Percentiles rank a stretch among this genome's conserved stretches.
These are phyloP conservation scores for Anoplolepis gracilipes DNA, from an alignment of 1,140 invertebrate genomes.

Conservation along the genomic window DNA sequence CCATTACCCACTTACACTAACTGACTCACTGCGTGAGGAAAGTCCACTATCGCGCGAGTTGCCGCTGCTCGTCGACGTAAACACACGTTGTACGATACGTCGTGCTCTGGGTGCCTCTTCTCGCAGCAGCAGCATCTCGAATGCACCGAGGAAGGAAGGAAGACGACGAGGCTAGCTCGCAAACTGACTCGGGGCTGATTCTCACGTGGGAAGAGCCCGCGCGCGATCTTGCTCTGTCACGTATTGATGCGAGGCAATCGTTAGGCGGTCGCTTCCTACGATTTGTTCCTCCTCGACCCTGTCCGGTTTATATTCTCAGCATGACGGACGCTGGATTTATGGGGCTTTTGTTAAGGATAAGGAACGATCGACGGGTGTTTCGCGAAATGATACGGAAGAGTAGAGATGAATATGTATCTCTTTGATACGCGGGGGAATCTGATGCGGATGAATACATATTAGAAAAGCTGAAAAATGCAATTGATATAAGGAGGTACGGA, in stretches of 20 bases:
- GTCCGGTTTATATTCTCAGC: neutral
- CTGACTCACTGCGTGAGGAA: neutral
- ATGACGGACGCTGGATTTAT: constrained; percentile 8
- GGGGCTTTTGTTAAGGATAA: constrained; percentile 12
- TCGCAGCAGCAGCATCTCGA: neutral
- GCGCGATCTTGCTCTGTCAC: constrained; percentile 34
- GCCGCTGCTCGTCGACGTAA: constrained; percentile 30
- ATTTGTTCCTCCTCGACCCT: constrained; percentile 34
- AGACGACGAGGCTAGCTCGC: constrained; percentile 37
- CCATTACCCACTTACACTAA: constrained; percentile 64
- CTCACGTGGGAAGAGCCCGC: constrained; percentile 50
- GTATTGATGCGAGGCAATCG: constrained; percentile 43
- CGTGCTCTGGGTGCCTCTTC: neutral
- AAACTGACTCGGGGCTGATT: constrained; percentile 57
- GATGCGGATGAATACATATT: neutral
- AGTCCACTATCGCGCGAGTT: neutral
- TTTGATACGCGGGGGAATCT: neutral
- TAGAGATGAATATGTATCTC: neutral
- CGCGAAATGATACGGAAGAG: neutral
- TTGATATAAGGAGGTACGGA: too few relatives aligned
- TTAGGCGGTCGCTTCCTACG: constrained; percentile 23
- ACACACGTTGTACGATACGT: constrained; percentile 30
- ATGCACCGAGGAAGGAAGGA: constrained; percentile 13
- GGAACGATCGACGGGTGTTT: neutral
- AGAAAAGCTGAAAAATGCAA: neutral